Evolutionary conservation across 2,888 invertebrate species (phyloP), one percentile per base, ranked within the genome.

Genomic region (Eurytoma adleriae): DNA sequence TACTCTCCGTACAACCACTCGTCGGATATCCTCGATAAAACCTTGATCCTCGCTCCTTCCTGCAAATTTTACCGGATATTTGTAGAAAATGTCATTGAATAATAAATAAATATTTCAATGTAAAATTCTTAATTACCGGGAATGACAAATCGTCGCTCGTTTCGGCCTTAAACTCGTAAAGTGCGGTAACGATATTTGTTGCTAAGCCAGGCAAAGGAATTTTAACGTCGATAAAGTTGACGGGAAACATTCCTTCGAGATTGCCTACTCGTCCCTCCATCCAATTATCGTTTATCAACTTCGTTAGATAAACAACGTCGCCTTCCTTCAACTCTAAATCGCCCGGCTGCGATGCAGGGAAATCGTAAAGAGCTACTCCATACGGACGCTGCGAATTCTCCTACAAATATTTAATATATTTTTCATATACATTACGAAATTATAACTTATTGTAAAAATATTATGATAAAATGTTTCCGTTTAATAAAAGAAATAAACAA

Each of bases 311-410:
- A 80, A 98, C 94, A 83, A 93, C 93, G 85, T 97, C 95, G 85
- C 94, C 93, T 89, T 96, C 96, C 91, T 94, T 94, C 89, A 97
- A 95, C 84, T 93, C 92, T 82, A 97, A 93, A 92, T 97, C 97
- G 85, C 95, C 96, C 18, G 93, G 92, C 86, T 96, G 96, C 16
- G 93, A 92, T 16, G 95, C 94, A 82, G 93, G 92, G 87, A 96
- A 97, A 91, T 96, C 95, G 89, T 94, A 96, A 59, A 96, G 91
- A 16, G 96, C 96, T 81, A 96, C 92, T 20, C 95, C 97, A 88
- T 95, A 94, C 0, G 96, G 94, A 84, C 92, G 91, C 24, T 92
- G 69, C 0, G 48, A 79, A 68, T 82, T 84, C 78, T 74, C 75
- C 88, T 88, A 79, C 10, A 83, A 81, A 82, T 40, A 40, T 40